Conservation (phyloP, 2,888 invertebrate genomes). For the Coenonympha glycerion region DNA sequence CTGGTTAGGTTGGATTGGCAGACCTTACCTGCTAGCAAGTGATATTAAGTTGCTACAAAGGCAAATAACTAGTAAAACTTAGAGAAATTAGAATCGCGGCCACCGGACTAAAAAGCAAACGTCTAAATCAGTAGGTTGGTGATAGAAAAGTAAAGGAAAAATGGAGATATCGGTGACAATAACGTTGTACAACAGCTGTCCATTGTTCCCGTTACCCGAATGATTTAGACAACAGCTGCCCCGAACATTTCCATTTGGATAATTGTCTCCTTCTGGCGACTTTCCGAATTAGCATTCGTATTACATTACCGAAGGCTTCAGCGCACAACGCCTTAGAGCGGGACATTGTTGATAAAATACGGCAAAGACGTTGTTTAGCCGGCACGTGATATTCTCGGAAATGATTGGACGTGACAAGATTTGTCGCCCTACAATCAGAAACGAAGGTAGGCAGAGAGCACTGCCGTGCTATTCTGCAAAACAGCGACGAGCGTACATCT, state of each 20-base stretch:
- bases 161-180: neutral
- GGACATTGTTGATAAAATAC: neutral
- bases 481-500: too few relatives aligned
- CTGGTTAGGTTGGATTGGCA: too few relatives aligned
- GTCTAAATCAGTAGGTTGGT: too few relatives aligned
- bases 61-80: too few relatives aligned
- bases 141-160: neutral
- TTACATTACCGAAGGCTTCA: neutral
- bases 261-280: conserved; percentile 2
- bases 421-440: neutral
- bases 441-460: neutral
- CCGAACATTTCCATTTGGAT: conserved; percentile 10
- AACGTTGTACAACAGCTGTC: neutral
- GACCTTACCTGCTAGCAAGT: too few relatives aligned
- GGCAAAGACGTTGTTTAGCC: neutral
- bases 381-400: conserved; percentile 1
- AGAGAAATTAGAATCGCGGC: too few relatives aligned
- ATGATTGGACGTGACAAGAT: conserved; percentile 3
- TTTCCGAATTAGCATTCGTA: conserved; percentile 11
- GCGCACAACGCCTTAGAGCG: neutral
- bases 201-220: neutral
- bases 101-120: too few relatives aligned
- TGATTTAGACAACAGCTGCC: conserved; percentile 1
- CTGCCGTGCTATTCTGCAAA: too few relatives aligned
- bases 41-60: too few relatives aligned